Evolutionary conservation across 2,113 vertebrate species (phyloP).

Genomic region (Ophiodon elongatus): DNA sequence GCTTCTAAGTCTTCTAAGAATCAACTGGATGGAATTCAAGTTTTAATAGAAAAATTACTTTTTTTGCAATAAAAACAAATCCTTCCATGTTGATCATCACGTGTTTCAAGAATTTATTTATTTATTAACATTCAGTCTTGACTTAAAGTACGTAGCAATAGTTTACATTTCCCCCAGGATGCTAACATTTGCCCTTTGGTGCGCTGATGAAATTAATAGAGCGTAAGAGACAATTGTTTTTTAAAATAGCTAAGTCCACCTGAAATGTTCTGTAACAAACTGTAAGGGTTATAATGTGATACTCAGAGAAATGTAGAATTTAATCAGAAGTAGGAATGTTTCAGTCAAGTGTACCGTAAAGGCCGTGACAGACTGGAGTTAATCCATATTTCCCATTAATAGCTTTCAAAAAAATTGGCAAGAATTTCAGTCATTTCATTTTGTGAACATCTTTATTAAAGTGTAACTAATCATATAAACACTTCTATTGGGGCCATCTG

Average conservation of each 20-base stretch:
- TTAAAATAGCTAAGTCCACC: neutral
- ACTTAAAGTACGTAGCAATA: neutral
- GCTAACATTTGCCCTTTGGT: neutral
- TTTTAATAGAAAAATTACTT: conserved; percentile 28
- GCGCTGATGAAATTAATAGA: neutral
- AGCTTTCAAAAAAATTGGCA: neutral
- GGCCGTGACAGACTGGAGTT: neutral
- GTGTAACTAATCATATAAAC: neutral
- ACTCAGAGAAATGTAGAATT: neutral
- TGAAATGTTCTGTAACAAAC: neutral
- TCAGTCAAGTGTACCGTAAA: neutral
- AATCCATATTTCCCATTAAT: neutral
- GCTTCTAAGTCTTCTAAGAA: conserved; percentile 19
- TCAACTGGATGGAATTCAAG: conserved; percentile 9
- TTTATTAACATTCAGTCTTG: neutral
- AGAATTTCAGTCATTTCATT: neutral
- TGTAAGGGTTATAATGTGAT: neutral
- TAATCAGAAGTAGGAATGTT: neutral
- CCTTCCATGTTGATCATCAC: neutral
- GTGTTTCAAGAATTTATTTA: neutral
- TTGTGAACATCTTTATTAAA: neutral
- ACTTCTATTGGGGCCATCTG: neutral
- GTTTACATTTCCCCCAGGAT: neutral
- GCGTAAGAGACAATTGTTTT: neutral
- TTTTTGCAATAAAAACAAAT: conserved; percentile 67